Evolutionary conservation across 2,797 vertebrate species (phyloP), one percentile per base, ranked within the genome.

Genomic region (Mastacembelus armatus): DNA sequence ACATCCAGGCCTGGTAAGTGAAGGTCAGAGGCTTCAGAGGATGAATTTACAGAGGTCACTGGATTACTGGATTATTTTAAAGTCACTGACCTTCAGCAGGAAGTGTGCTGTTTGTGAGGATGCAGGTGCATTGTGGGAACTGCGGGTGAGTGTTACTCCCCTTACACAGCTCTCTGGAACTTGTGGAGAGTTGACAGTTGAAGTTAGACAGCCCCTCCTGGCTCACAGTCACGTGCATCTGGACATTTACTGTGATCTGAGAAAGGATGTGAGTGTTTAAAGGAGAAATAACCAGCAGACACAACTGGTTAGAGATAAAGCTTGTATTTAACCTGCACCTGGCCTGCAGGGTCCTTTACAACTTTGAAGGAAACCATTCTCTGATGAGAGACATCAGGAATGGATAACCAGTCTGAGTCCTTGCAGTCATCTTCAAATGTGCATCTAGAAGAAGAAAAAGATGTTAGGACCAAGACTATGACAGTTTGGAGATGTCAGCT

Each of bases 51-150:
- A 26, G 24, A 24, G 26, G 3, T 3, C 24, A 3, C 14, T 12
- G 5, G 6, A 44, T 44, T 33, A 0, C 10, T 38, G 12, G 15
- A 27, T 33, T 10, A 3, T 39, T 27, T 4, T 59, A 9, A 56
- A 4, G 7, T 52, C 12, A 78, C 84, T 73, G n/a, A 93, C 92
- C 90, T 67, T 62, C 22, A 29, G 29, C 7, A 36, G 75, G 56
- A 19, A 88, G 39, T 0, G 0, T 0, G 1, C 44, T 27, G 0
- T 35, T 29, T 8, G 52, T 3, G 2, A 92, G 58, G 15, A 1
- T 35, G 64, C 89, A 93, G 74, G 54, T 89, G 75, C 93, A 94
- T 7, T 58, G n/a, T 73, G 88, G 90, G 63, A 91, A 91, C 2
- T 19, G 29, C 39, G 63, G 50, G 33, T 3, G 14, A 16, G 3